Percentiles rank a stretch among this genome's conserved stretches.
Evolutionary conservation across 2,888 invertebrate species (phyloP).

Genomic region (Isoperla grammatica): DNA sequence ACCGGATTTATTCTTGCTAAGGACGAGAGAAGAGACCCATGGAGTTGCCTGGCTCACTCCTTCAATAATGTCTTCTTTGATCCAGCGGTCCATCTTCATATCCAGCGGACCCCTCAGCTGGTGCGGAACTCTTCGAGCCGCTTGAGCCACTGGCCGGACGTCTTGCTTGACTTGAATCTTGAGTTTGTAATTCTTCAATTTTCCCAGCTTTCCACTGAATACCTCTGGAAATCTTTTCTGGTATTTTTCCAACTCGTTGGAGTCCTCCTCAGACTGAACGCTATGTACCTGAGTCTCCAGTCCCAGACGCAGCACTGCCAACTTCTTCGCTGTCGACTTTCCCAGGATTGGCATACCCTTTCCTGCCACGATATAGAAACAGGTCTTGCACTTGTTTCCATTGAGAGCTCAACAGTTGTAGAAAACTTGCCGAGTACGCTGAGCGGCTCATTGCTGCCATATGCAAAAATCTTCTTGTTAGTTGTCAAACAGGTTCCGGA

Average conservation of each 20-base stretch:
- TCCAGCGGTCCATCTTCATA: conserved; percentile 29
- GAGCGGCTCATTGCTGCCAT: conserved; percentile 9
- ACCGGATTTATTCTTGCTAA: conserved; percentile 33
- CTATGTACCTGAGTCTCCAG: background rate
- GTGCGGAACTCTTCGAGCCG: background rate
- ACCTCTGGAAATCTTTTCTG: background rate
- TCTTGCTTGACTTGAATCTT: background rate
- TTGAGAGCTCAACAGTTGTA: background rate
- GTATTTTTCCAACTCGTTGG: background rate
- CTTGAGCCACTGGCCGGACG: background rate
- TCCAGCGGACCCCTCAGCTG: conserved; percentile 31
- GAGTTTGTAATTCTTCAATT: conserved; percentile 1
- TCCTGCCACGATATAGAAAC: conserved; percentile 13
- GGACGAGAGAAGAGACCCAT: conserved; percentile 34
- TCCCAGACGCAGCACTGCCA: conserved; percentile 17
- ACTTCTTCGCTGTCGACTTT: conserved; percentile 9
- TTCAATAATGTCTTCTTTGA: conserved; percentile 22
- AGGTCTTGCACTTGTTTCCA: background rate
- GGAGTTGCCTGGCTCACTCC: conserved; percentile 22
- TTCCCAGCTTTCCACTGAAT: background rate
- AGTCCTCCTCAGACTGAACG: too few relatives aligned
- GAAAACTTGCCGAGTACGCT: conserved; percentile 10
- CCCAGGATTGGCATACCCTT: conserved; percentile 14
- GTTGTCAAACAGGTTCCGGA: background rate
- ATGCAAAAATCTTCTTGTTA: conserved; percentile 6